Conservation (phyloP, 2,113 vertebrate genomes). For the Poecile atricapillus region DNA sequence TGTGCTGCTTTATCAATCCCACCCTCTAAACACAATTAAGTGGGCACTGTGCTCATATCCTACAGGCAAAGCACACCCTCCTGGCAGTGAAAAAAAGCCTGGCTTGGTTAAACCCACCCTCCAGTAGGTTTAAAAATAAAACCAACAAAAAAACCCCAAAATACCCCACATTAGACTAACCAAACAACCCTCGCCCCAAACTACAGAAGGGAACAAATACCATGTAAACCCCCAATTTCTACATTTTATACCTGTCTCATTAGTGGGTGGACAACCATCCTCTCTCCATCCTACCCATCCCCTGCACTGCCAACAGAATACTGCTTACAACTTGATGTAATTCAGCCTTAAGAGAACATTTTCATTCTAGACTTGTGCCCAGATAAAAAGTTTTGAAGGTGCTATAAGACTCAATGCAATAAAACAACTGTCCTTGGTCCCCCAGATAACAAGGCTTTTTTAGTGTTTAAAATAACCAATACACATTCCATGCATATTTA, state of each 20-base stretch:
- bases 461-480: not conserved
- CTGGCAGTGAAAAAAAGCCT: not conserved
- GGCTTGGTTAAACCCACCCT: not conserved
- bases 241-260: not conserved
- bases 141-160: not conserved
- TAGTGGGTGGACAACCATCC: not conserved
- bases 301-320: not conserved
- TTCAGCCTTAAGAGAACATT: not conserved
- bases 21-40: not conserved
- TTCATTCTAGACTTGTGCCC: not conserved
- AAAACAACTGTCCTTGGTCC: not conserved
- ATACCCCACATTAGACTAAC: not conserved
- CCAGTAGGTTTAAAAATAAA: not conserved
- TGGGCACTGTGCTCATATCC: not conserved
- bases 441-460: conserved; percentile 6
- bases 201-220: not conserved
- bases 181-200: not conserved
- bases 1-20: not conserved
- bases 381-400: not conserved
- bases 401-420: not conserved
- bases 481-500: not conserved
- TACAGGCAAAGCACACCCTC: not conserved
- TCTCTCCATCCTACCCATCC: not conserved
- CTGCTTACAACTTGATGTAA: not conserved
- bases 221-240: not conserved